Percentiles rank a stretch among this genome's conserved stretches.
Conservation (phyloP, 2,797 vertebrate genomes). For the Anolis apletophallus region DNA sequence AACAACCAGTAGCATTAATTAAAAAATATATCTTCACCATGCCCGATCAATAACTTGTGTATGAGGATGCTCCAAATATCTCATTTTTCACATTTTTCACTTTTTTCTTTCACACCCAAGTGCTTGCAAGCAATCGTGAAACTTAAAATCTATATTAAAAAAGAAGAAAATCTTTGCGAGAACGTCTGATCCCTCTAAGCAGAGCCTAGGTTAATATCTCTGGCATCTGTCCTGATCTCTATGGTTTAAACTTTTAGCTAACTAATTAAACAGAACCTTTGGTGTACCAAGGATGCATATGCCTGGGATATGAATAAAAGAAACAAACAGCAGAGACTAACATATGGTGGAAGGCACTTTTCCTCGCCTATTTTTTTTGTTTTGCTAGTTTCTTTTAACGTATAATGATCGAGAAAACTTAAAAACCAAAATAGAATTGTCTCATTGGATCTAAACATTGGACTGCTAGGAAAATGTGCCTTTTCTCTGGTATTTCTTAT, state of each 20-base stretch:
- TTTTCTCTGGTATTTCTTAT: conserved; percentile 61
- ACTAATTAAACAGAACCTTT: conserved; percentile 76
- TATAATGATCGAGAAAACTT: conserved; percentile 68
- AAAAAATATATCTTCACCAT: not conserved
- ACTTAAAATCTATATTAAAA: conserved; percentile 44
- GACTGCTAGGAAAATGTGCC: conserved; percentile 42
- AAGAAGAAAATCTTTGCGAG: conserved; percentile 54
- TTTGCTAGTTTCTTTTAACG: conserved; percentile 70
- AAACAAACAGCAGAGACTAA: conserved; percentile 68
- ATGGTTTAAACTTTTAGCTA: conserved; percentile 74
- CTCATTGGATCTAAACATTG: conserved; percentile 71
- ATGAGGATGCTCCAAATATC: conserved; percentile 36
- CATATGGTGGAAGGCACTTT: conserved; percentile 68
- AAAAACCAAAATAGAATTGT: conserved; percentile 66
- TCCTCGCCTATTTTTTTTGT: conserved; percentile 59
- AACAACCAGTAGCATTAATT: not conserved
- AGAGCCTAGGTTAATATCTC: conserved; percentile 62
- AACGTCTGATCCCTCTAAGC: conserved; percentile 39
- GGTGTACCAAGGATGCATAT: conserved; percentile 67
- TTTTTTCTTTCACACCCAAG: conserved; percentile 57
- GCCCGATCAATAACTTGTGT: conserved; percentile 33
- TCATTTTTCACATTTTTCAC: conserved; percentile 40
- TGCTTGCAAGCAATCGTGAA: not conserved
- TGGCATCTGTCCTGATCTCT: conserved; percentile 74
- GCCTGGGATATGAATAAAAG: conserved; percentile 74